Conservation (phyloP, 1,140 invertebrate species). For the Akabosia matsudoensis region DNA sequence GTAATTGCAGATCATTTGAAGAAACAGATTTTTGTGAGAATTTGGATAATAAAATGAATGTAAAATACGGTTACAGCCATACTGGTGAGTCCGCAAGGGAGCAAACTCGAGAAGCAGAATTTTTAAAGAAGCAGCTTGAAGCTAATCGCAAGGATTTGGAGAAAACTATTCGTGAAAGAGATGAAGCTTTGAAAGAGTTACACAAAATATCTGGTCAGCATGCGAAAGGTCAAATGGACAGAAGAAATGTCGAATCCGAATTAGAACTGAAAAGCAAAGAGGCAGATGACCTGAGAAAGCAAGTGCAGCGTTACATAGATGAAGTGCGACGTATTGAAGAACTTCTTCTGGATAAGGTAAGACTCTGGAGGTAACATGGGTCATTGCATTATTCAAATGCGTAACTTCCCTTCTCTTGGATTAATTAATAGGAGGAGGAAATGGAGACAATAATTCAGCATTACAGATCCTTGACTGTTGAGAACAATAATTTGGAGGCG, state of each 20-base stretch:
- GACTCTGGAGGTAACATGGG: no score
- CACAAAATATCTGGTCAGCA: conserved; percentile 5
- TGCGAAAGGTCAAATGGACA: conserved; percentile 31
- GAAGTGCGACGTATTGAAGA: conserved; percentile 45
- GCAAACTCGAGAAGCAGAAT: conserved; percentile 33
- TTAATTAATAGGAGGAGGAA: conserved; percentile 41
- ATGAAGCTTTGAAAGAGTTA: conserved; percentile 37
- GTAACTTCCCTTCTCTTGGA: no score
- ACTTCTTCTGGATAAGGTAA: conserved; percentile 39
- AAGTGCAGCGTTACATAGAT: conserved; percentile 45
- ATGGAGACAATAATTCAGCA: conserved; percentile 39
- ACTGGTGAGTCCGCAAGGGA: conserved; percentile 32
- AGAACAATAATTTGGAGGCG: conserved; percentile 34
- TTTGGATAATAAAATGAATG: no score
- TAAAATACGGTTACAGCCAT: conserved; percentile 32
- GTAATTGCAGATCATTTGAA: no score
- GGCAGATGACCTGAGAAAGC: conserved; percentile 36
- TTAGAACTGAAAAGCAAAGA: conserved; percentile 36
- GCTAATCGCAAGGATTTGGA: conserved; percentile 37
- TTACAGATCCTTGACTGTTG: conserved; percentile 34
- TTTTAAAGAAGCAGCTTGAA: conserved; percentile 25
- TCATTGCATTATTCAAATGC: neutral
- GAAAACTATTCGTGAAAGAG: conserved; percentile 31
- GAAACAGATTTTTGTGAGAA: neutral
- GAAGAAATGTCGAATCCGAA: conserved; percentile 28